Conservation (phyloP, 1,140 invertebrate genomes). For the Leptinotarsa lineolata region DNA sequence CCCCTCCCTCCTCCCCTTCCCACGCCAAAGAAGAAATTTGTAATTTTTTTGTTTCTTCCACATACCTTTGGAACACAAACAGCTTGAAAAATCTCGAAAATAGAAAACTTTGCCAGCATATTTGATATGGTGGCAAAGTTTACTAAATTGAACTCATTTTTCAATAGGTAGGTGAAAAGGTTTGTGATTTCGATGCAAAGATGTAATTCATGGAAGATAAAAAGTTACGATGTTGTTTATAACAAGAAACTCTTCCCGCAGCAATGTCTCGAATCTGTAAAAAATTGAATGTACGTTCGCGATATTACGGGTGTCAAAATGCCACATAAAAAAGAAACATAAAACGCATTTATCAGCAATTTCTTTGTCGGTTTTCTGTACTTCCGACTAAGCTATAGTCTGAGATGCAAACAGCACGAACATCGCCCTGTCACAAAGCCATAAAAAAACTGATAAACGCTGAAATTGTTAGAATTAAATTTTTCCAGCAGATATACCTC, state of each 20-base stretch:
- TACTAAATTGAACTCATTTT: too few species aligned
- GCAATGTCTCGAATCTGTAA: neutral
- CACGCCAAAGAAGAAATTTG: too few species aligned
- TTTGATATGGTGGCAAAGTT: too few species aligned
- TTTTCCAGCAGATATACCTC: slow-evolving; percentile 10
- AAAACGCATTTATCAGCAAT: slow-evolving; percentile 22
- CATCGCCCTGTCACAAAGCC: slow-evolving; percentile 14
- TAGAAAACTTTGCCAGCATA: too few species aligned
- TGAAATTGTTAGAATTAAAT: slow-evolving; percentile 17
- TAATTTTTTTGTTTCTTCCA: too few species aligned
- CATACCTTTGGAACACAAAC: too few species aligned
- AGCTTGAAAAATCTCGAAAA: too few species aligned
- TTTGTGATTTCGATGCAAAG: too few species aligned
- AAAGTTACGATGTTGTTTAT: neutral
- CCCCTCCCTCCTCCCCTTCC: too few species aligned
- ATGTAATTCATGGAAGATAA: too few species aligned
- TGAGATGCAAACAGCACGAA: slow-evolving; percentile 16
- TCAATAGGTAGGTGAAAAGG: too few species aligned
- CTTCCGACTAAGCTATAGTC: slow-evolving; percentile 1
- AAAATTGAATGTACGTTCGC: neutral
- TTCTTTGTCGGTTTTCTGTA: slow-evolving; percentile 12
- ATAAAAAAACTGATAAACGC: slow-evolving; percentile 15
- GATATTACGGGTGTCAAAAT: neutral
- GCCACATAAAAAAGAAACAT: slow-evolving; percentile 2
- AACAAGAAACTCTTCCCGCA: neutral